Percentiles rank a stretch among this genome's conserved stretches.
Evolutionary conservation across 2,797 vertebrate species (phyloP).

Genomic region (Hippocampus kuda): DNA sequence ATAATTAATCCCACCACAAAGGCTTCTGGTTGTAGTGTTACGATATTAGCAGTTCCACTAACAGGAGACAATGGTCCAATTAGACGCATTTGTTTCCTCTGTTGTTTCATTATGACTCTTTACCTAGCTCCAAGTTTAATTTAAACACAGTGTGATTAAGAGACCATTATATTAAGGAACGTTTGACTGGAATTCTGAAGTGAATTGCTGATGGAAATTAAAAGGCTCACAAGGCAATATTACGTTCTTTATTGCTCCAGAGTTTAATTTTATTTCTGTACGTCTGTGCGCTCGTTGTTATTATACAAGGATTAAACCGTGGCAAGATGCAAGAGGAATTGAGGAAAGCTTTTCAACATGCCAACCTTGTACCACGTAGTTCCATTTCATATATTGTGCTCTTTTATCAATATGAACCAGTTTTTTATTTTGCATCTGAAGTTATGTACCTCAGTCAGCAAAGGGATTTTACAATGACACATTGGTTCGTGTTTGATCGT

Average conservation of each 20-base stretch:
- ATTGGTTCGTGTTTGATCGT: neutral
- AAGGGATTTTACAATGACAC: neutral
- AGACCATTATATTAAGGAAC: constrained; percentile 27
- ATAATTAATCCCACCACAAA: neutral
- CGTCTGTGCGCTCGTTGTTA: constrained; percentile 19
- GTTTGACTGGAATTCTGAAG: constrained; percentile 30
- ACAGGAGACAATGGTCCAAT: constrained; percentile 14
- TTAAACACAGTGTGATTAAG: constrained; percentile 22
- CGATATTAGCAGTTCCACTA: neutral
- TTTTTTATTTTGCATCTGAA: neutral
- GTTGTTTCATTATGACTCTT: neutral
- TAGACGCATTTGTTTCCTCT: constrained; percentile 5
- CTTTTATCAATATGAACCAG: constrained; percentile 15
- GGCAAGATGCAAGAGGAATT: constrained; percentile 17
- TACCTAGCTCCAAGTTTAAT: constrained; percentile 19
- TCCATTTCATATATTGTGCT: constrained; percentile 7
- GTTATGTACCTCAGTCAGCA: neutral
- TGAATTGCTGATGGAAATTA: constrained; percentile 32
- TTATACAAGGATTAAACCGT: neutral
- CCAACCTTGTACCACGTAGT: constrained; percentile 10
- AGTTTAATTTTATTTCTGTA: constrained; percentile 47
- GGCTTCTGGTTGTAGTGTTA: neutral
- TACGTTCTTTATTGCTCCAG: constrained; percentile 21
- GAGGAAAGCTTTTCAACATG: constrained; percentile 10
- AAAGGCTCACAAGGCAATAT: constrained; percentile 42